A percentile compares a stretch with the other conserved stretches of the same genome.
Evolutionary conservation across 2,888 invertebrate species (phyloP).

Genomic region (Octonoba sinensis): DNA sequence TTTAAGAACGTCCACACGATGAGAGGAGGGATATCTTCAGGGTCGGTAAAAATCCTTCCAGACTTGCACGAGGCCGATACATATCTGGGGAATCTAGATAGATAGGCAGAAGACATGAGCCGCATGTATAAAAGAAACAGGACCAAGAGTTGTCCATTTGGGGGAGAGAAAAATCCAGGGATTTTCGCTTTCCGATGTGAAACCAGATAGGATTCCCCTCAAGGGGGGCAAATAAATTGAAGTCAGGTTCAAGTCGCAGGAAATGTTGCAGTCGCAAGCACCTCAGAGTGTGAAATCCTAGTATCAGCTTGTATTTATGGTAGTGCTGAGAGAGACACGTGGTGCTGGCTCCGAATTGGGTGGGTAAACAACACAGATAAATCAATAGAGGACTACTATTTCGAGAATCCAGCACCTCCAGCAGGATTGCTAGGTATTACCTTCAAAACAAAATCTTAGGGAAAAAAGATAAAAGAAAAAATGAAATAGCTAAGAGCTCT

Average conservation of each 20-base stretch:
- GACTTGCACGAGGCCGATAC: conserved; percentile 16
- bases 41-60: conserved; percentile 21
- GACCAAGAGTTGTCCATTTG: conserved; percentile 33
- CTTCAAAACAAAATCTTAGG: too few species aligned
- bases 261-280: conserved; percentile 32
- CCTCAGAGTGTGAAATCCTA: too few species aligned
- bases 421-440: too few species aligned
- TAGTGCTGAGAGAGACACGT: too few species aligned
- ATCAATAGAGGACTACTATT: too few species aligned
- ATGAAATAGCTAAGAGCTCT: too few species aligned
- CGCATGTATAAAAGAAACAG: conserved; percentile 43
- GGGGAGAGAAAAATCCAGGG: conserved; percentile 27
- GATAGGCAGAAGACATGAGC: conserved; percentile 30
- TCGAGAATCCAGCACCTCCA: too few species aligned
- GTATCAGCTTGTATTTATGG: too few species aligned
- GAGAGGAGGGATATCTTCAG: not conserved
- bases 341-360: too few species aligned
- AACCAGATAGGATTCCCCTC: conserved; percentile 8
- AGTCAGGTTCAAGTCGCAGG: conserved; percentile 41
- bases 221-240: conserved; percentile 37
- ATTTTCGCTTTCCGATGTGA: conserved; percentile 34
- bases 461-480: too few species aligned
- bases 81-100: conserved; percentile 17
- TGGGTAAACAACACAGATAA: too few species aligned
- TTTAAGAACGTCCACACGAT: conserved; percentile 29